Conservation (phyloP, 2,888 invertebrate species). For the Seladonia tumulorum region DNA sequence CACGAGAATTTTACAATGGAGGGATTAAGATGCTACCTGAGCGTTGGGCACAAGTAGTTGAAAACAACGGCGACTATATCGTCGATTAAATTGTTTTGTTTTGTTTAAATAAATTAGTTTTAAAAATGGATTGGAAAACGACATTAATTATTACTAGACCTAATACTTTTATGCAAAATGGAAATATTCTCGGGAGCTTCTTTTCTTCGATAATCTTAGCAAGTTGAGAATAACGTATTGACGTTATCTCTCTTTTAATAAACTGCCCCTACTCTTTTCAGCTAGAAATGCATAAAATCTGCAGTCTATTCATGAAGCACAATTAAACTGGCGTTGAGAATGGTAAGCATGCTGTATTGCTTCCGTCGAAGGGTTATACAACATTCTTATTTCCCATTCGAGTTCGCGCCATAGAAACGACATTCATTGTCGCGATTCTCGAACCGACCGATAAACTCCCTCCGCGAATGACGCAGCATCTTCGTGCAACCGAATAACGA, state of each 20-base stretch:
- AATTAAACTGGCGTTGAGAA: not conserved
- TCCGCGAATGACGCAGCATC: not conserved
- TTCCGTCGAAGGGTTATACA: not conserved
- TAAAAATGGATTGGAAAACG: too few species aligned
- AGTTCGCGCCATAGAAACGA: not conserved
- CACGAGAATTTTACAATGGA: too few species aligned
- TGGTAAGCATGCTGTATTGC: not conserved
- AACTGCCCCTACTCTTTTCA: not conserved
- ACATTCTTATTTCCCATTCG: not conserved
- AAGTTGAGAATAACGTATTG: too few species aligned
- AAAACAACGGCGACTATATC: too few species aligned
- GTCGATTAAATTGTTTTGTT: too few species aligned
- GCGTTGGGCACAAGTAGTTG: too few species aligned
- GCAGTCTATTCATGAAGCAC: not conserved
- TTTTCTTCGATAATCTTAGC: too few species aligned
- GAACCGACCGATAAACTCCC: not conserved
- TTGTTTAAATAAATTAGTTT: too few species aligned
- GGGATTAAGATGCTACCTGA: too few species aligned
- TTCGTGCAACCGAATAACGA: not conserved
- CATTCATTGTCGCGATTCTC: not conserved
- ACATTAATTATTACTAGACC: too few species aligned
- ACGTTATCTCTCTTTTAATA: not conserved
- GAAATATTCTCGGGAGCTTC: not conserved
- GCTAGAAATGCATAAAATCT: not conserved
- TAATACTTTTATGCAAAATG: not conserved